Evolutionary conservation across 2,797 vertebrate species (phyloP), one percentile per base, ranked within the genome.

Genomic region (Hippocampus kuda): DNA sequence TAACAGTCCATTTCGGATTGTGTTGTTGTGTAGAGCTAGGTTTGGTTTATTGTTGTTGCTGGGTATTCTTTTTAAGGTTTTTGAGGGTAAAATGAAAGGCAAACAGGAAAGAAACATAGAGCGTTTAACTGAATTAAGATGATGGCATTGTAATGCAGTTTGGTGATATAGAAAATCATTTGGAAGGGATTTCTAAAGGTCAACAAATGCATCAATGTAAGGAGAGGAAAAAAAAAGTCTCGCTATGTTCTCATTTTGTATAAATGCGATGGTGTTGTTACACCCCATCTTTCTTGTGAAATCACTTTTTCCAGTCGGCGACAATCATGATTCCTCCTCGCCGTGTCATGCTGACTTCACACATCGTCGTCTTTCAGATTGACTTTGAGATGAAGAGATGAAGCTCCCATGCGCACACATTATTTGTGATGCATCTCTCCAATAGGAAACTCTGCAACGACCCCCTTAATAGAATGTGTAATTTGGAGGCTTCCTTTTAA

Each of bases 291-390:
- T 26, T 18, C 15, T 3, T 63, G 61, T 44, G n/a, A 57, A 56
- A 57, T 27, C 11, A 27, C 13, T 26, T 63, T 42, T 63, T n/a
- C n/a, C 30, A 2, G 13, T 61, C 10, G 5, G 22, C n/a, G 63
- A 26, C n/a, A 24, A 26, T 48, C 12, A 27, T n/a, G n/a, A 41
- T n/a, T 63, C 42, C 67, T 69, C 67, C 67, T 24, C 22, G 30
- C 10, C 38, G 26, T 69, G 9, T 71, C 13, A 68, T 69, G 59
- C 7, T 54, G 16, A 74, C 26, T 18, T 24, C 1, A 18, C 57
- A 7, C 24, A 27, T 16, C 2, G 10, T 38, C 59, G 10, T 34
- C 27, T 34, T 60, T 34, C 4, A 16, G 56, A 57, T 27, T 57
- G 54, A 26, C 12, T 57, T 26, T 2, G 11, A 24, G 53, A 57